Evolutionary conservation across 1,140 invertebrate genomes (phyloP).

Genomic region (Calliopsis andreniformis): DNA sequence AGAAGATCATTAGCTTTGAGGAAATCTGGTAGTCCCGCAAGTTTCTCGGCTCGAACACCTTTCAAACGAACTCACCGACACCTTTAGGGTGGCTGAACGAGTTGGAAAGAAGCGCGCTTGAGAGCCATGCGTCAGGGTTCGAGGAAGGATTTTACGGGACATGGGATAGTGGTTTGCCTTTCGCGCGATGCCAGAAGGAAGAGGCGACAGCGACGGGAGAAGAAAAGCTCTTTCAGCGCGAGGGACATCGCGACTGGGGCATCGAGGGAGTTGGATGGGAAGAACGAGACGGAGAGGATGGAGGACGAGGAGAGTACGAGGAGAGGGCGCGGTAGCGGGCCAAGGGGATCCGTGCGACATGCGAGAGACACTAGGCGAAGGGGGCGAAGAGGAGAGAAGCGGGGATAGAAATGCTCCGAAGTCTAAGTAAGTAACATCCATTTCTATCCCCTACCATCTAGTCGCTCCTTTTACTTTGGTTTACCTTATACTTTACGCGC

Average conservation of each 20-base stretch:
- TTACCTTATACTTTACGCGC: constrained; percentile 68
- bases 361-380: constrained; percentile 4
- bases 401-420: constrained; percentile 45
- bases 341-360: neutral
- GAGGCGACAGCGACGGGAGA: constrained; percentile 56
- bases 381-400: constrained; percentile 28
- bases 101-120: constrained; percentile 37
- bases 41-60: constrained; percentile 49
- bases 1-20: constrained; percentile 54
- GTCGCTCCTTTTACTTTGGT: constrained; percentile 67
- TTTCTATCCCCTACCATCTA: constrained; percentile 59
- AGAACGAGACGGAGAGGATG: neutral
- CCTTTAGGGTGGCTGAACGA: constrained; percentile 46
- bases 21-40: constrained; percentile 48
- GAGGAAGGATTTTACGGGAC: constrained; percentile 67
- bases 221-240: constrained; percentile 72
- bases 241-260: constrained; percentile 48
- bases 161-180: constrained; percentile 33
- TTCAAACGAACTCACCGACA: constrained; percentile 44
- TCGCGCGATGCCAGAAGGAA: constrained; percentile 35
- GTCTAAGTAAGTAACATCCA: constrained; percentile 70
- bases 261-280: constrained; percentile 20
- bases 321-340: neutral
- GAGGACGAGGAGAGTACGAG: neutral
- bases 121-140: constrained; percentile 44